A percentile compares a stretch with the other conserved stretches of the same genome.
phyloP scores from a whole-genome alignment of 2,888 invertebrate species.

The Antheraea assamensis region DNA sequence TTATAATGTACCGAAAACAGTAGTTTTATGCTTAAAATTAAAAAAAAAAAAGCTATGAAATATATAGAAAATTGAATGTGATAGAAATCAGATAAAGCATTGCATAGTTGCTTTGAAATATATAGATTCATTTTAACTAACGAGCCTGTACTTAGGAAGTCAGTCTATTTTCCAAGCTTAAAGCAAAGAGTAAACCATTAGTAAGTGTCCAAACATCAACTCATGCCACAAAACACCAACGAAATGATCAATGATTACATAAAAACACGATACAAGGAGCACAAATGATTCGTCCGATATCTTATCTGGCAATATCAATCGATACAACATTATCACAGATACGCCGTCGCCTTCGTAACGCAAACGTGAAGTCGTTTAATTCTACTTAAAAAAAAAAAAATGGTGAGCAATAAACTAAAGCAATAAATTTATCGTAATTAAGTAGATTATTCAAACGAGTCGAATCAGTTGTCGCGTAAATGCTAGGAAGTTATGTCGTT shows the following conservation, averaged over 20 bases:
- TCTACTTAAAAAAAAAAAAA: conserved; percentile 48
- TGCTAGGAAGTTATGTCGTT: conserved; percentile 10
- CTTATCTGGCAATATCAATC: conserved; percentile 24
- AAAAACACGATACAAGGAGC: neutral
- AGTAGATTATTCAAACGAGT: conserved; percentile 26
- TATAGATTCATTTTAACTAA: too few species aligned
- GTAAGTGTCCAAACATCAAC: too few species aligned
- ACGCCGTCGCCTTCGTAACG: conserved; percentile 21
- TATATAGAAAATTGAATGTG: too few species aligned
- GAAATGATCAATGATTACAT: conserved; percentile 3
- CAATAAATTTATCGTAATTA: conserved; percentile 36
- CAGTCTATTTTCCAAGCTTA: too few species aligned
- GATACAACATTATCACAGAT: conserved; percentile 34
- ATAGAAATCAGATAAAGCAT: too few species aligned
- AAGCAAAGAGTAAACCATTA: too few species aligned
- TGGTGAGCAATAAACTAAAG: conserved; percentile 59
- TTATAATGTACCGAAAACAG: too few species aligned
- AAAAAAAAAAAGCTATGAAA: too few species aligned
- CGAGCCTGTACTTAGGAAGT: too few species aligned
- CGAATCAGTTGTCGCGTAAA: conserved; percentile 18
- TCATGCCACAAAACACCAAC: neutral
- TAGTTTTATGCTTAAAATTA: too few species aligned
- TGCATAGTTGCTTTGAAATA: too few species aligned
- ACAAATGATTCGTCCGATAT: conserved; percentile 3
- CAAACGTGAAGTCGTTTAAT: conserved; percentile 20